Base-by-base conservation (phyloP, 1,140 invertebrate genomes). In the Leucophenga varia region DNA sequence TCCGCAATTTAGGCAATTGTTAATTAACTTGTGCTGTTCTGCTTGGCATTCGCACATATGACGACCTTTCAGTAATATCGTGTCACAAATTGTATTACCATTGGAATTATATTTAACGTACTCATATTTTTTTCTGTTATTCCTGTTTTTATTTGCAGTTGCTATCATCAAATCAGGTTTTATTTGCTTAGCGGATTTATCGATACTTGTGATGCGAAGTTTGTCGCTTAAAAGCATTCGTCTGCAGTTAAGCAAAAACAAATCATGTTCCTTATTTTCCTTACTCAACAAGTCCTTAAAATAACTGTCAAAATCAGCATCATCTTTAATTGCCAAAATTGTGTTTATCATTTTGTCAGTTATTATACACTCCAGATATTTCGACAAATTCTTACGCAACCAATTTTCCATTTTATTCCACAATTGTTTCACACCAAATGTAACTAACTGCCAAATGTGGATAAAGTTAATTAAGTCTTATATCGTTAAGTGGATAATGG, bases 1-100 rank as follows among this genome's bases (percentile, higher is more conserved):
- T 0, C 97, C 97, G 80, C 97, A 99, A 42, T 85, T 84, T 1
- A 91, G 65, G 63, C 97, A 99, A 77, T 99, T 99, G 68, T 90
- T 95, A 37, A 99, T 83, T 9, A 99, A 77, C 39, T 83, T 78
- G 78, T 99, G 97, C 68, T 88, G 89, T 12, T 84, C 83, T 2
- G 94, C 95, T 78, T 98, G 89, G 71, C 97, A 99, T 42, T 95
- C 83, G 79, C 97, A 99, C 35, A 77, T 76, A 57, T 90, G 85
- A 43, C 95, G 82, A 30, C 93, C 86, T 81, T 86, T 86, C 4
- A 88, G 69, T 35, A 88, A 57, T 47, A 88, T 64, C 5, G 79
- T 79, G 70, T 87, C 79, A 61, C 80, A 80, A 73, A 82, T 75
- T 1, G 71, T n/a, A 49, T 83, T 81, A 2, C 87, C 87, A 68